Percentiles rank a stretch among this genome's conserved stretches.
Evolutionary conservation across 53 echinoderm and acorn worm genomes (phyloP).

Genomic region (Luidia sarsii): DNA sequence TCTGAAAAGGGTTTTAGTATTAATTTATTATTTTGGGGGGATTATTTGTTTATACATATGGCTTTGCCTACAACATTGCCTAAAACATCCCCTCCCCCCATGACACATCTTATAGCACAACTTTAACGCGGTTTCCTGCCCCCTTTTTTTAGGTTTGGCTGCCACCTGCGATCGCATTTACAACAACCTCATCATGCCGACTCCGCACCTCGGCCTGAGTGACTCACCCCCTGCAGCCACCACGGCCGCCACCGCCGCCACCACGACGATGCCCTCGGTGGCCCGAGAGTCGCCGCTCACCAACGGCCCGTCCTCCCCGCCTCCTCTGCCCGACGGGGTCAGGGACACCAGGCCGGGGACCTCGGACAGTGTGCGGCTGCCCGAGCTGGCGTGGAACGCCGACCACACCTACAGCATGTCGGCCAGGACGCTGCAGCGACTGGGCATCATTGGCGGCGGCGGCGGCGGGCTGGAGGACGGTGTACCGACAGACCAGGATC

Average conservation of each 20-base stretch:
- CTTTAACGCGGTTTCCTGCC: not conserved
- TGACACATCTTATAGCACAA: too few relatives aligned
- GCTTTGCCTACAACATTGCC: too few relatives aligned
- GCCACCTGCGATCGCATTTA: slow-evolving; percentile 45
- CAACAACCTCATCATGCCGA: slow-evolving; percentile 31
- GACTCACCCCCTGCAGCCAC: not conserved
- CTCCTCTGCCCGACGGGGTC: not conserved
- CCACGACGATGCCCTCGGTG: too few relatives aligned
- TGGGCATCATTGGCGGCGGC: not conserved
- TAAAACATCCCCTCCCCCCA: too few relatives aligned
- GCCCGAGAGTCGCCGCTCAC: not conserved
- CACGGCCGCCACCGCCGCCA: not conserved
- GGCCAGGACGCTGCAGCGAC: slow-evolving; percentile 11
- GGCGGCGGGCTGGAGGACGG: slow-evolving; percentile 5
- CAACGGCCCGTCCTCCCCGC: not conserved
- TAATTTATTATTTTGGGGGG: too few relatives aligned
- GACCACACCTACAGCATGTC: slow-evolving; percentile 57
- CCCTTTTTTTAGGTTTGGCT: slow-evolving; percentile 22
- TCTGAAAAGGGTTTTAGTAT: too few relatives aligned
- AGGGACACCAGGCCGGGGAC: not conserved
- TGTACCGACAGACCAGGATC: not conserved
- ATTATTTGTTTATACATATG: too few relatives aligned
- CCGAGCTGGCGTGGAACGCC: slow-evolving; percentile 30
- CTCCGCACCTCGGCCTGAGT: not conserved
- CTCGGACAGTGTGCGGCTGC: not conserved